Conservation (phyloP, 2,797 vertebrate species). For the Artibeus jamaicensis region DNA sequence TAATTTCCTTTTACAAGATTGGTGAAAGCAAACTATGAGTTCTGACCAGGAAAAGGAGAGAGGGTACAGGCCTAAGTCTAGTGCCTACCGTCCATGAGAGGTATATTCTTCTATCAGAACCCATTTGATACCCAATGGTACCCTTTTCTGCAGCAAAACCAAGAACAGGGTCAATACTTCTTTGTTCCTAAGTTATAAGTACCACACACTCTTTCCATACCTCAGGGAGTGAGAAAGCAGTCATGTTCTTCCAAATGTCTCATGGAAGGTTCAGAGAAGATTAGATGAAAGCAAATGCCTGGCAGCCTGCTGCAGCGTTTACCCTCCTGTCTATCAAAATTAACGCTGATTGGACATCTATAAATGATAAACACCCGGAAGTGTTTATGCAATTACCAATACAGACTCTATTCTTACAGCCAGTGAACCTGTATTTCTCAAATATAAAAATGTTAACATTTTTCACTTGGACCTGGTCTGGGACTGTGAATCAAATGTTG, state of each 20-base stretch:
- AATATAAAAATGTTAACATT: conserved; percentile 18
- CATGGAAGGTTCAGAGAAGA: not conserved
- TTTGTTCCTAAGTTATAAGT: conserved; percentile 16
- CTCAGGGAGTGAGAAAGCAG: not conserved
- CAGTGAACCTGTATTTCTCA: not conserved
- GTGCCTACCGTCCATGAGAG: not conserved
- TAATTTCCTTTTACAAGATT: not conserved
- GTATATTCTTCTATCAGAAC: not conserved
- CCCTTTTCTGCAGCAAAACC: conserved; percentile 31
- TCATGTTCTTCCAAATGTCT: not conserved
- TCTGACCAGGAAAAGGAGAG: not conserved
- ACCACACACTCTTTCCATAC: not conserved
- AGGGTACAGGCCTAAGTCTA: not conserved
- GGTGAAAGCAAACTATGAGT: not conserved
- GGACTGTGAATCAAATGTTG: not conserved
- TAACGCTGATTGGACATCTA: not conserved
- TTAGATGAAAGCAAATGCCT: not conserved
- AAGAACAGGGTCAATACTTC: not conserved
- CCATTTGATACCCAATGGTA: not conserved
- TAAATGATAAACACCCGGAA: not conserved
- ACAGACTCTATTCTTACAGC: not conserved
- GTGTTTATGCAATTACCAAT: not conserved
- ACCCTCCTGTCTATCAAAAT: conserved; percentile 7
- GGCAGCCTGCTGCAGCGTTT: not conserved
- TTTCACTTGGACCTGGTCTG: not conserved